Evolutionary conservation across 2,888 invertebrate genomes (phyloP), one percentile per base, ranked within the genome.

Genomic region (Perdita meconis): DNA sequence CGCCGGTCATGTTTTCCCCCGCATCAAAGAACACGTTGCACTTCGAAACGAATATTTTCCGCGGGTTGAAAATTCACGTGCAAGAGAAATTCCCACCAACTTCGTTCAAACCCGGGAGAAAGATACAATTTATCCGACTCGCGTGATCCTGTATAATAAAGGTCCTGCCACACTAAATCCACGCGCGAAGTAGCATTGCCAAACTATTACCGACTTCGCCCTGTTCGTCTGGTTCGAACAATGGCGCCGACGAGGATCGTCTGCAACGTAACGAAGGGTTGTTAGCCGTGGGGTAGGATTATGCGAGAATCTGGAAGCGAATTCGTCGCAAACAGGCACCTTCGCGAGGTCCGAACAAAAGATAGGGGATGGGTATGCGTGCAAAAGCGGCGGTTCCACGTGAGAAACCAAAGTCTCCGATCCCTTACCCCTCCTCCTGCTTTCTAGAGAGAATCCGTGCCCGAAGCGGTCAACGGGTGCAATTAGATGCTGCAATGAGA

Each of bases 401-500:
- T 69, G 72, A 74, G 71, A 80, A 57, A 67, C 24, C 66, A 22
- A n/a, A 19, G 38, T 13, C 16, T 47, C 10, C 51, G 24, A 1
- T 36, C 34, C 34, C 42, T 12, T 47, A 60, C 63, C 51, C 65
- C 19, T 71, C 81, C 80, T 72, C 66, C n/a, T n/a, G n/a, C n/a
- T n/a, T n/a, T n/a, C 68, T 34, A 36, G 47, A 57, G 73, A 44
- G 65, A 75, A 79, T 24, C 66, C 61, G 19, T 56, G 84, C 84
- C 79, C 38, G 70, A 16, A 69, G 86, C 82, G 57, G 68, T 76
- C 73, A 51, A 66, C 86, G 84, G 83, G 84, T 84, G 89, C 87
- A 89, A 87, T 89, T 87, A 89, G 89, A 89, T 89, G 88, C 85
- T 82, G 88, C 88, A 89, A 89, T 87, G 86, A 89, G 89, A 89